A percentile compares a stretch with the other conserved stretches of the same genome.
phyloP scores from a whole-genome alignment of 2,797 vertebrate species.

The Gymnoscopelus braueri region DNA sequence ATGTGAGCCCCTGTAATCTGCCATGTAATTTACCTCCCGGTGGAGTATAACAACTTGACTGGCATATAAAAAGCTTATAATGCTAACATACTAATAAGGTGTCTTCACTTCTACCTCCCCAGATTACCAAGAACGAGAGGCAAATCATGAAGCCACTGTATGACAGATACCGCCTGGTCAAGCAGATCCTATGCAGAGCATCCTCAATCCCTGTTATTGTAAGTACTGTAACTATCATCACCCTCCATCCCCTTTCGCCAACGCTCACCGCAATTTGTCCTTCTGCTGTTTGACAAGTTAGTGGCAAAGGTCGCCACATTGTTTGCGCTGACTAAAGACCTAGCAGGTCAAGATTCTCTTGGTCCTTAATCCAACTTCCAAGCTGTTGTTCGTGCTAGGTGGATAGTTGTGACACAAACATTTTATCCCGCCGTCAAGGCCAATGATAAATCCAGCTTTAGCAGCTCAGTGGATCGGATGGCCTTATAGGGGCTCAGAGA shows the following conservation, averaged over 20 bases:
- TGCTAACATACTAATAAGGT: slow-evolving; percentile 30
- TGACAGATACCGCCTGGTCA: slow-evolving; percentile 96
- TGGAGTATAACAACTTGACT: not conserved
- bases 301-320: slow-evolving; percentile 13
- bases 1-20: slow-evolving; percentile 1
- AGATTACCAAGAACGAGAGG: slow-evolving; percentile 93
- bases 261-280: not conserved
- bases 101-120: slow-evolving; percentile 25
- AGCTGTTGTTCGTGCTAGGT: slow-evolving; percentile 30
- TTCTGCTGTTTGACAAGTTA: not conserved
- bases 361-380: slow-evolving; percentile 50
- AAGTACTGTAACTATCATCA: slow-evolving; percentile 78
- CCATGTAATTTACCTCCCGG: not conserved
- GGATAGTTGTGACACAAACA: slow-evolving; percentile 27
- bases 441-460: slow-evolving; percentile 51
- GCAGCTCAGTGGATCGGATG: slow-evolving; percentile 47
- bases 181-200: slow-evolving; percentile 95
- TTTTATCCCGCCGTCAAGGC: slow-evolving; percentile 29
- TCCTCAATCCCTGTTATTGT: slow-evolving; percentile 95
- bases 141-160: slow-evolving; percentile 96
- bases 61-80: not conserved
- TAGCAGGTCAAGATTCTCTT: slow-evolving; percentile 10
- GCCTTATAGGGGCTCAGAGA: slow-evolving; percentile 43
- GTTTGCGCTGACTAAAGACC: slow-evolving; percentile 10
- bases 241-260: not conserved